Conservation (phyloP, 2,113 vertebrate genomes). For the Piprites chloris region DNA sequence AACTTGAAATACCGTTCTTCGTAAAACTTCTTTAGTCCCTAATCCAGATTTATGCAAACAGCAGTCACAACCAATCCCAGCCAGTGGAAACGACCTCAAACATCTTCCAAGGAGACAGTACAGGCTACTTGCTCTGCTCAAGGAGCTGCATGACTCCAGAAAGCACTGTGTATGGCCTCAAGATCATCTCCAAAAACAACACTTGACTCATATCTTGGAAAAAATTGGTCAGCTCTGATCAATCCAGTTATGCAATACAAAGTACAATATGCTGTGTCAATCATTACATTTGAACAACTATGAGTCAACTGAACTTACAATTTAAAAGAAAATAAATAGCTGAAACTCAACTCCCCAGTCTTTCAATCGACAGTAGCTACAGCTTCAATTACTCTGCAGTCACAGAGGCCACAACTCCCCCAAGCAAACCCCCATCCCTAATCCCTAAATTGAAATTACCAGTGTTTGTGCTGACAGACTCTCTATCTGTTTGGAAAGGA, state of each 20-base stretch:
- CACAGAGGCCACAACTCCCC: background rate
- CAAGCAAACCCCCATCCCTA: background rate
- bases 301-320: background rate
- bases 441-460: background rate
- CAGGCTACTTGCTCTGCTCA: background rate
- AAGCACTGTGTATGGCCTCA: background rate
- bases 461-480: background rate
- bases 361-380: background rate
- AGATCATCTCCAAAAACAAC: background rate
- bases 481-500: background rate
- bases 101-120: background rate
- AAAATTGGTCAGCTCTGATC: constrained; percentile 31
- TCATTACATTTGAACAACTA: background rate
- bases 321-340: background rate
- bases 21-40: background rate
- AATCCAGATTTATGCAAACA: background rate
- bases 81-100: background rate
- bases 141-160: background rate
- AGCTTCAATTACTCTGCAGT: background rate
- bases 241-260: background rate
- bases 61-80: background rate
- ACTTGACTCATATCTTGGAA: constrained; percentile 5
- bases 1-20: background rate
- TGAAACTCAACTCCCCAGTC: background rate
- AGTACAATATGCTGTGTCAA: background rate